Evolutionary conservation across 2,797 vertebrate species (phyloP).

Genomic region (Cirrhinus mrigala): DNA sequence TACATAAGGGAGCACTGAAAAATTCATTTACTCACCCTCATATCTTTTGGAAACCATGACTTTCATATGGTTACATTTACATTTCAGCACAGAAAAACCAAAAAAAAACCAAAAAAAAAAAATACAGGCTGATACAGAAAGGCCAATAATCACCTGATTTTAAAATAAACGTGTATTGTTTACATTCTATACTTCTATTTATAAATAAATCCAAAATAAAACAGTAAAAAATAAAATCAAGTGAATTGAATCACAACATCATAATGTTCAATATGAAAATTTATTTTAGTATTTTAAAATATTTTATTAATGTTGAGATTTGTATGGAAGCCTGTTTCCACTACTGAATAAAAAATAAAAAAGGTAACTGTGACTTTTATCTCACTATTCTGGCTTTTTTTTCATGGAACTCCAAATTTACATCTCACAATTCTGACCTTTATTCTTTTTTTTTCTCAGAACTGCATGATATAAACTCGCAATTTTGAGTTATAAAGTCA

Average conservation of each 20-base stretch:
- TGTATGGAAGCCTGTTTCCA: background rate
- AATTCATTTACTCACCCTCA: background rate
- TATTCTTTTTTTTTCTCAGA: too few species aligned
- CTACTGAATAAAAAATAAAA: too few species aligned
- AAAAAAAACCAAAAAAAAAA: background rate
- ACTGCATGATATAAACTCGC: too few species aligned
- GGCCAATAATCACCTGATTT: background rate
- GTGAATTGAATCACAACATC: background rate
- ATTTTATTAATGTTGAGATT: background rate
- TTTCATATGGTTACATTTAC: background rate
- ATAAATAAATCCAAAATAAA: background rate
- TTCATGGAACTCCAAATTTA: too few species aligned
- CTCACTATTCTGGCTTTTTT: too few species aligned
- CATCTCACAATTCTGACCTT: too few species aligned
- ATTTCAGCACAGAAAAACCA: background rate
- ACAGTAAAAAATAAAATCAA: background rate
- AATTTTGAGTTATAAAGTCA: too few species aligned
- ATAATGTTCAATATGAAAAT: background rate
- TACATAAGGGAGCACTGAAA: background rate
- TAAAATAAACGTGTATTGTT: background rate
- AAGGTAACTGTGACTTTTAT: too few species aligned
- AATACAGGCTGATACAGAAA: background rate
- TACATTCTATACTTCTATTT: background rate
- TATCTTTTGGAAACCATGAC: background rate
- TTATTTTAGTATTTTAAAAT: background rate